phyloP scores from a whole-genome alignment of 2,113 vertebrate genomes.

The Rhinolophus ferrumequinum region DNA sequence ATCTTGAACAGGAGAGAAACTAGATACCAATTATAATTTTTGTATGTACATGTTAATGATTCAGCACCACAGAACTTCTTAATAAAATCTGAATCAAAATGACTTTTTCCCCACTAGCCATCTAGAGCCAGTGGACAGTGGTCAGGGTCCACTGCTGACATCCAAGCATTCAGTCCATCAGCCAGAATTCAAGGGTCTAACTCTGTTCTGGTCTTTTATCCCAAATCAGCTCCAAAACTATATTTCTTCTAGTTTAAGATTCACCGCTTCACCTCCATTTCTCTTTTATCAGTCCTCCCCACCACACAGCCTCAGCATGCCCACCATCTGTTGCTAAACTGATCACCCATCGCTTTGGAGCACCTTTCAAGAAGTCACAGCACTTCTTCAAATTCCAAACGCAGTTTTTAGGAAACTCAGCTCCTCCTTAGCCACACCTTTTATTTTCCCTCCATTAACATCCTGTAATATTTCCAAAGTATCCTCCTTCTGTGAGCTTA shows the following conservation, averaged over 20 bases:
- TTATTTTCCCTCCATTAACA: background rate
- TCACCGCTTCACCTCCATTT: background rate
- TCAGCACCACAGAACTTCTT: background rate
- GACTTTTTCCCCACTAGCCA: background rate
- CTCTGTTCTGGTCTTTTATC: background rate
- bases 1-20: constrained; percentile 36
- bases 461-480: background rate
- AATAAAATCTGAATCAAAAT: constrained; percentile 37
- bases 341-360: background rate
- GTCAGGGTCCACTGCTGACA: background rate
- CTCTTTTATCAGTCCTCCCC: background rate
- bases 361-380: background rate
- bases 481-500: background rate
- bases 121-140: background rate
- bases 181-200: background rate
- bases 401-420: background rate
- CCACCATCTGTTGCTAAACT: background rate
- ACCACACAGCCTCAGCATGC: background rate
- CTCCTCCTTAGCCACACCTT: background rate
- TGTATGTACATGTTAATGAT: background rate
- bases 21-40: constrained; percentile 41
- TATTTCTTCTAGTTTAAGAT: background rate
- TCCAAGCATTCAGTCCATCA: background rate
- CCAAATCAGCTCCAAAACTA: background rate
- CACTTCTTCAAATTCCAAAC: background rate